These are phyloP conservation scores for Gastrophysa polygoni DNA, from an alignment of 2,888 invertebrate genomes.

Conservation along the genomic window DNA sequence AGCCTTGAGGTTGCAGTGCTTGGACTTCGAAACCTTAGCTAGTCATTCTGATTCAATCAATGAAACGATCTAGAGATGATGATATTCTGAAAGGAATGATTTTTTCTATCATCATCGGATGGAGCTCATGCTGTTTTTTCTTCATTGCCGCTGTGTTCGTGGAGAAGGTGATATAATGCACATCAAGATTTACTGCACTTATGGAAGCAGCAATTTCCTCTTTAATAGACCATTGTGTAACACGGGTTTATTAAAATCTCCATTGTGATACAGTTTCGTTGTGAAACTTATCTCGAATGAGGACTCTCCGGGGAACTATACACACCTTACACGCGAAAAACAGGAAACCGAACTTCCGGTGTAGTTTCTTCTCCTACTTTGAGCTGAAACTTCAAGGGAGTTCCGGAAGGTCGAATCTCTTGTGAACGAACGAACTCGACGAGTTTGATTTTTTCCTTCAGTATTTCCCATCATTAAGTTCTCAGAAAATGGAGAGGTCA, in stretches of 20 bases:
- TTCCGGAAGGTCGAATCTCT: too few species aligned
- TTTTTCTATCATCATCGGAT: not conserved
- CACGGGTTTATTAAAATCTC: constrained; percentile 33
- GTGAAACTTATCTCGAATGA: constrained; percentile 34
- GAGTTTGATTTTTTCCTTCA: too few species aligned
- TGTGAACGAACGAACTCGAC: too few species aligned
- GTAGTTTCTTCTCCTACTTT: too few species aligned
- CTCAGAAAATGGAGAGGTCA: too few species aligned
- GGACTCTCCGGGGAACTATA: constrained; percentile 32
- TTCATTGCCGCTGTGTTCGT: constrained; percentile 1
- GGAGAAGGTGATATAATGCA: constrained; percentile 7
- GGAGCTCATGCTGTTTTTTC: not conserved
- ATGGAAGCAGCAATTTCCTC: constrained; percentile 33
- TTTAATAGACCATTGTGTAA: constrained; percentile 36
- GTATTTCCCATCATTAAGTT: too few species aligned
- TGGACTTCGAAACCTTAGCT: too few species aligned
- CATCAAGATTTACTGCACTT: constrained; percentile 27
- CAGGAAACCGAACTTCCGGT: too few species aligned
- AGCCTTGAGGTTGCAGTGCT: too few species aligned
- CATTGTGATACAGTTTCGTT: constrained; percentile 36
- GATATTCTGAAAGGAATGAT: not conserved
- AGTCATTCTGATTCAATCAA: too few species aligned
- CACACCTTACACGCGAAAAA: constrained; percentile 24
- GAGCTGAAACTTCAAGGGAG: too few species aligned
- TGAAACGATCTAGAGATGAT: too few species aligned